Percentiles rank a stretch among this genome's conserved stretches.
phyloP scores from a whole-genome alignment of 2,113 vertebrate genomes.

The Lepisosteus osseus region DNA sequence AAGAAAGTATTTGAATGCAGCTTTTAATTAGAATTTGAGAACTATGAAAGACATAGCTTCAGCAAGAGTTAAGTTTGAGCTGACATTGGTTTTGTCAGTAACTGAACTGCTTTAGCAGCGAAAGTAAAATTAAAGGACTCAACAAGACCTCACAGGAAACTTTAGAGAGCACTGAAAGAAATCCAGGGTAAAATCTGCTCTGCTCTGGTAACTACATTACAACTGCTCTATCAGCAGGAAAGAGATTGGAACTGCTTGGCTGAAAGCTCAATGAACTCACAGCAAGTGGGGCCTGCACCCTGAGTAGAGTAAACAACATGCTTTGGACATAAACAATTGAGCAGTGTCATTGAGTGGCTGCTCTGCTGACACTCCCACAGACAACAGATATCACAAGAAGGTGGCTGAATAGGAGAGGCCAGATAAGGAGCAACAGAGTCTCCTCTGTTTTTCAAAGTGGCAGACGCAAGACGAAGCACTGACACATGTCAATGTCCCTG shows the following conservation, averaged over 20 bases:
- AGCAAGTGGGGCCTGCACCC: not conserved
- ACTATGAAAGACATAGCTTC: too few relatives aligned
- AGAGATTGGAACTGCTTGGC: not conserved
- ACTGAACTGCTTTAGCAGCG: too few relatives aligned
- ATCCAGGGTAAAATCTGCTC: not conserved
- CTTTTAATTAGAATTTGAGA: too few relatives aligned
- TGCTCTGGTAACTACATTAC: not conserved
- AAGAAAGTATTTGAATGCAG: too few relatives aligned
- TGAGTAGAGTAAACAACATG: slow-evolving; percentile 1
- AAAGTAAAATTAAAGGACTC: too few relatives aligned
- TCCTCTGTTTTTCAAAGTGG: not conserved
- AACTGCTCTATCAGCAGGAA: not conserved
- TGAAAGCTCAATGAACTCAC: slow-evolving; percentile 3
- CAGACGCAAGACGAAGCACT: not conserved
- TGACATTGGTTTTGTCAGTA: too few relatives aligned
- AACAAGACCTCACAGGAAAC: not conserved
- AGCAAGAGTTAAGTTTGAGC: too few relatives aligned
- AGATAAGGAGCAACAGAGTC: not conserved
- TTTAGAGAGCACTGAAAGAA: not conserved
- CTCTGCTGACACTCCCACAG: not conserved
- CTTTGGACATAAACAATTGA: not conserved
- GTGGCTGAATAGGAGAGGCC: not conserved
- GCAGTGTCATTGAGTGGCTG: slow-evolving; percentile 1
- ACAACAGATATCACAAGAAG: not conserved
- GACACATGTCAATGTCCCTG: not conserved